These are phyloP conservation scores for Zaprionus africanus DNA, from an alignment of 1,140 invertebrate species.

Conservation along the genomic window DNA sequence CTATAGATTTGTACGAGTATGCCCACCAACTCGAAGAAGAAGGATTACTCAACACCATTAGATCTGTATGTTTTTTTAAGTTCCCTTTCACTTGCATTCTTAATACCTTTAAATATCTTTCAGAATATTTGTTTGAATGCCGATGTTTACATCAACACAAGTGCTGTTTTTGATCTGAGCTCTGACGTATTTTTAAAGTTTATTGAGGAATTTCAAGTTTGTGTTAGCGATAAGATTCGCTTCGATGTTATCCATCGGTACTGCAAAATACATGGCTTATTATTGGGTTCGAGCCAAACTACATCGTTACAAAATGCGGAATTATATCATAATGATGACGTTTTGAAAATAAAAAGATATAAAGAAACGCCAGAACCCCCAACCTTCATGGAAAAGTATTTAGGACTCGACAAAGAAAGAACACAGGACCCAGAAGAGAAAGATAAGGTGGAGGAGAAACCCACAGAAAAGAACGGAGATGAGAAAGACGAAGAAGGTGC, in stretches of 20 bases:
- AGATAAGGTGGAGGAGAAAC: slow-evolving; percentile 10
- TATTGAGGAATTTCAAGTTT: neutral
- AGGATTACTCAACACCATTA: neutral
- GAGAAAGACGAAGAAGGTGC: slow-evolving; percentile 2
- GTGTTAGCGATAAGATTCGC: slow-evolving; percentile 12
- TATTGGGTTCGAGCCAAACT: neutral
- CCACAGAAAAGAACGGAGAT: slow-evolving; percentile 1
- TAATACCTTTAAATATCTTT: neutral
- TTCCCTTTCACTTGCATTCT: neutral
- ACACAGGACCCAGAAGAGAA: neutral
- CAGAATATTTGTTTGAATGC: slow-evolving; percentile 1
- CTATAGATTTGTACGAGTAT: slow-evolving; percentile 45
- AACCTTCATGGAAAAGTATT: neutral
- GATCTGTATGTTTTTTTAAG: slow-evolving; percentile 11
- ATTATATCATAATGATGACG: neutral
- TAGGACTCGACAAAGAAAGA: neutral
- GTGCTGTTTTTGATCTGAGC: slow-evolving; percentile 38
- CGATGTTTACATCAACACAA: neutral
- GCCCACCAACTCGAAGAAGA: slow-evolving; percentile 33
- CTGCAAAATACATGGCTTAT: slow-evolving; percentile 28
- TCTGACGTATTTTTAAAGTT: slow-evolving; percentile 38
- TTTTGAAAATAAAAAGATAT: neutral
- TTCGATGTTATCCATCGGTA: slow-evolving; percentile 43
- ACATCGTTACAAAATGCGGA: neutral
- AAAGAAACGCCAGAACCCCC: neutral